Conservation (phyloP, 2,797 vertebrate genomes). For the Kryptopterus vitreolus region DNA sequence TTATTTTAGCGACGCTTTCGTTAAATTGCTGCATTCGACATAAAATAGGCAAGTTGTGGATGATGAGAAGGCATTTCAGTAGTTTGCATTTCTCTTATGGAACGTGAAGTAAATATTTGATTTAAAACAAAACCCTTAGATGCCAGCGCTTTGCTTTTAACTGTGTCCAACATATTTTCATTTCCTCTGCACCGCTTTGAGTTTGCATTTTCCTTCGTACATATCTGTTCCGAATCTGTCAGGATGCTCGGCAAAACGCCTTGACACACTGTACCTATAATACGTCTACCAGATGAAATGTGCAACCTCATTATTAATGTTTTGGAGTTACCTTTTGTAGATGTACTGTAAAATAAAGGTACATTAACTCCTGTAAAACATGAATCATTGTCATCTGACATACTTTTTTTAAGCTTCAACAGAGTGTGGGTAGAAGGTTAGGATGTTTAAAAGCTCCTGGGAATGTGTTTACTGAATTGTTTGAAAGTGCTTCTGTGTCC, state of each 20-base stretch:
- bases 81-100: not conserved
- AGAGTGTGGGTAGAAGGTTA: not conserved
- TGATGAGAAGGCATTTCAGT: not conserved
- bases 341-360: not conserved
- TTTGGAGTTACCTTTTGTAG: not conserved
- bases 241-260: not conserved
- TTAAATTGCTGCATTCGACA: not conserved
- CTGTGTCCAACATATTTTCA: not conserved
- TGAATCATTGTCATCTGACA: not conserved
- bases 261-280: not conserved
- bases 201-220: not conserved
- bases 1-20: not conserved
- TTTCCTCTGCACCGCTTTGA: not conserved
- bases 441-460: conserved; percentile 22
- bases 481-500: conserved; percentile 3
- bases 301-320: not conserved
- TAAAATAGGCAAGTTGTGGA: not conserved
- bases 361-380: not conserved
- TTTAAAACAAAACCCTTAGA: not conserved
- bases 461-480: conserved; percentile 23
- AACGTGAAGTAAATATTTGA: not conserved
- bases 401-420: not conserved
- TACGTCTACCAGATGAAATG: not conserved
- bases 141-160: conserved; percentile 8
- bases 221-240: not conserved